Evolutionary conservation across 2,888 invertebrate genomes (phyloP).

Genomic region (Lasioglossum lativentre): DNA sequence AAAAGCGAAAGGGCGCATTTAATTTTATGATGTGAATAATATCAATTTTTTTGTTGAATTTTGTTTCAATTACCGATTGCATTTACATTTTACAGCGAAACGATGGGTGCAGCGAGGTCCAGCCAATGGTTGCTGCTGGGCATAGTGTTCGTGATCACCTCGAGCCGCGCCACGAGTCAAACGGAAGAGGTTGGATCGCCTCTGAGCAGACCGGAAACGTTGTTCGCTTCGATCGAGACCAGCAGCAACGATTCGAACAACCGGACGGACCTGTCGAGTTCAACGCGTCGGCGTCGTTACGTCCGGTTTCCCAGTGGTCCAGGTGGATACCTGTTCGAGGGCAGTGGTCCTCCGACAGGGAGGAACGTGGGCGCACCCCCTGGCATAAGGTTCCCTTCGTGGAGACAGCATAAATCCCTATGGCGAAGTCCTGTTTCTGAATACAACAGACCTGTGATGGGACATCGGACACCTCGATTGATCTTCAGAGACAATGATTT

Average conservation of each 20-base stretch:
- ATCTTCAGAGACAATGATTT: slow-evolving; percentile 83
- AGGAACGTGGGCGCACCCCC: slow-evolving; percentile 65
- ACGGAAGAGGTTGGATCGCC: slow-evolving; percentile 23
- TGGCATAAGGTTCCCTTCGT: slow-evolving; percentile 74
- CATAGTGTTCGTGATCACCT: slow-evolving; percentile 72
- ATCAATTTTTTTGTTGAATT: no score
- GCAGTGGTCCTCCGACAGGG: slow-evolving; percentile 60
- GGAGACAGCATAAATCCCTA: slow-evolving; percentile 81
- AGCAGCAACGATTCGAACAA: slow-evolving; percentile 21
- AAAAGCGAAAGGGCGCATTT: background rate
- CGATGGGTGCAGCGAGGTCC: slow-evolving; percentile 79
- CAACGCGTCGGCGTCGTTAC: slow-evolving; percentile 70
- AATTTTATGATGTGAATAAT: background rate
- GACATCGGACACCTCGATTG: slow-evolving; percentile 81
- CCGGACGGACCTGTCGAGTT: slow-evolving; percentile 40
- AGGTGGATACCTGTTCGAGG: slow-evolving; percentile 74
- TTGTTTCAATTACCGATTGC: no score
- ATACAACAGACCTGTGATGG: slow-evolving; percentile 80
- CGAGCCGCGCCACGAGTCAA: slow-evolving; percentile 59
- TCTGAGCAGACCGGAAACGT: slow-evolving; percentile 20
- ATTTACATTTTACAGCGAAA: slow-evolving; percentile 57
- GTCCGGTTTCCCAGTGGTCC: slow-evolving; percentile 78
- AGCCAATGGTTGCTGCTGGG: slow-evolving; percentile 79
- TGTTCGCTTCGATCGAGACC: slow-evolving; percentile 23
- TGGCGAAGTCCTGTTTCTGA: slow-evolving; percentile 77